Evolutionary conservation across 2,888 invertebrate species (phyloP).

Genomic region (Orchesellides sinensis): DNA sequence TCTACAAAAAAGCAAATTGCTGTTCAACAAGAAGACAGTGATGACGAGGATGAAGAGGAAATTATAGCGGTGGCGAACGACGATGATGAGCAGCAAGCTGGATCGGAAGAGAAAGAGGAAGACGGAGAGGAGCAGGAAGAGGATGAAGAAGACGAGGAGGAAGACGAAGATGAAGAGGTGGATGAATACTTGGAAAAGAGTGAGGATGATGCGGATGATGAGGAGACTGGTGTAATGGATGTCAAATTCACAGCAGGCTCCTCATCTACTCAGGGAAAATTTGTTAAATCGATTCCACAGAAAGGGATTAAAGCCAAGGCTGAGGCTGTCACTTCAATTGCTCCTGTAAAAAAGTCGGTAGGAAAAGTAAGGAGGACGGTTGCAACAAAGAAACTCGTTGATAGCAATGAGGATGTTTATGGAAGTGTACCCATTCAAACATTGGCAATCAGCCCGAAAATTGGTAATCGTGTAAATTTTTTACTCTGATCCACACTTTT

Average conservation of each 20-base stretch:
- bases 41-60: slow-evolving; percentile 66
- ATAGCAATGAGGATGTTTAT: slow-evolving; percentile 74
- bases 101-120: slow-evolving; percentile 12
- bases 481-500: slow-evolving; percentile 44
- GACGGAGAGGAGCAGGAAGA: slow-evolving; percentile 25
- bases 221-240: slow-evolving; percentile 43
- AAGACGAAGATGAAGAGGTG: slow-evolving; percentile 32
- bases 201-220: slow-evolving; percentile 57
- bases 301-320: background rate
- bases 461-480: slow-evolving; percentile 67
- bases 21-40: slow-evolving; percentile 59
- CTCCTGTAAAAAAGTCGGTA: background rate
- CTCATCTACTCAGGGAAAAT: background rate
- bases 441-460: slow-evolving; percentile 69
- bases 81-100: slow-evolving; percentile 29
- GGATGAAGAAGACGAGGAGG: slow-evolving; percentile 14
- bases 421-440: slow-evolving; percentile 72
- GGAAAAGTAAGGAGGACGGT: background rate
- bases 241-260: slow-evolving; percentile 38
- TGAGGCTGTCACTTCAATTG: background rate
- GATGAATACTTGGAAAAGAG: slow-evolving; percentile 41
- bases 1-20: slow-evolving; percentile 16
- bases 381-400: slow-evolving; percentile 37
- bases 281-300: background rate
- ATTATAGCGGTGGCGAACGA: background rate